These are phyloP conservation scores for Saguinus imperator DNA, from an alignment of 2,113 vertebrate genomes.

Conservation along the genomic window DNA sequence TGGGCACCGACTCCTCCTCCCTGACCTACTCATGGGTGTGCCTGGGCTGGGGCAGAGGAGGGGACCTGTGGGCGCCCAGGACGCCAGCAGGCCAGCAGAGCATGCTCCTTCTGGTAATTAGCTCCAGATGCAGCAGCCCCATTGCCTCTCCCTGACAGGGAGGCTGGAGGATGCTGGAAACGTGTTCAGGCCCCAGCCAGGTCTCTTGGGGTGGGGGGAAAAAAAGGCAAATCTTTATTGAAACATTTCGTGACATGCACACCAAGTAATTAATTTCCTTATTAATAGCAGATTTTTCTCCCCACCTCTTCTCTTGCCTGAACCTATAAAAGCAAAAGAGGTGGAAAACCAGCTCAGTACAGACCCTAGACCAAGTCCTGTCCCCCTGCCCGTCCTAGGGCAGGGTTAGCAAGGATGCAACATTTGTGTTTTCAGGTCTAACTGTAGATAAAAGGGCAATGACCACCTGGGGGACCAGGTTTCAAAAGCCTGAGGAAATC, in stretches of 20 bases:
- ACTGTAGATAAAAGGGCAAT: neutral
- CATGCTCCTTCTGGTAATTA: neutral
- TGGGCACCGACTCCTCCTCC: neutral
- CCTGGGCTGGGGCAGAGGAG: neutral
- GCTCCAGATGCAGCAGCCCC: neutral
- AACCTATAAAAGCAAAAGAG: neutral
- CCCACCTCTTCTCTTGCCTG: slow-evolving; percentile 26
- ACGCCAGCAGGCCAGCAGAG: neutral
- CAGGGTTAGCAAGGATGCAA: neutral
- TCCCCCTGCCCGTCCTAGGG: neutral
- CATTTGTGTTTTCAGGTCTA: neutral
- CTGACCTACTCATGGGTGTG: neutral
- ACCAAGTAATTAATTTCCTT: slow-evolving; percentile 62
- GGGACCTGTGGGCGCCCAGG: neutral
- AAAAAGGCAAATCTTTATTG: slow-evolving; percentile 43
- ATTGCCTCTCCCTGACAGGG: neutral
- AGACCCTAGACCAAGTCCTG: neutral
- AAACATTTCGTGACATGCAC: slow-evolving; percentile 45
- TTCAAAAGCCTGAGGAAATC: neutral
- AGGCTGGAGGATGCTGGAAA: neutral
- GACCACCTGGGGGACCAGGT: neutral
- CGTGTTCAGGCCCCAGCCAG: neutral
- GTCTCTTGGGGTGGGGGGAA: slow-evolving; percentile 2
- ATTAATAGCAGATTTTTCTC: slow-evolving; percentile 66
- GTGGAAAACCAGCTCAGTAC: neutral